Evolutionary conservation across 2,797 vertebrate species (phyloP).

Genomic region (Muscicapa comitata): DNA sequence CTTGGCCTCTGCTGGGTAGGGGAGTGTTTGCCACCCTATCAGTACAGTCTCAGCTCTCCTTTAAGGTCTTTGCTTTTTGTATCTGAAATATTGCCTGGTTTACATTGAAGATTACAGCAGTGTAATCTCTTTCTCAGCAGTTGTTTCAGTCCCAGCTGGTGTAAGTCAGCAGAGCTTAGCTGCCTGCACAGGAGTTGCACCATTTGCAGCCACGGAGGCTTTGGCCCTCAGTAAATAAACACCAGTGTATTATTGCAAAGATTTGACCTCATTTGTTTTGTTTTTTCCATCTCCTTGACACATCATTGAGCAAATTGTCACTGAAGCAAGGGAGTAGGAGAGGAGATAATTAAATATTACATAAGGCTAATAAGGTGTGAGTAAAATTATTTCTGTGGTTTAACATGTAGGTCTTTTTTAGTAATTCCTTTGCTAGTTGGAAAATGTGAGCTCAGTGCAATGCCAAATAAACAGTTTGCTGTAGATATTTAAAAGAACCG

Average conservation of each 20-base stretch:
- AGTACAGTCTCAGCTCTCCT: neutral
- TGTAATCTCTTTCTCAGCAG: neutral
- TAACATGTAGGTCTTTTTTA: neutral
- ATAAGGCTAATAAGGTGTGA: slow-evolving; percentile 22
- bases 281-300: neutral
- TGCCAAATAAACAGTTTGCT: slow-evolving; percentile 39
- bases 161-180: neutral
- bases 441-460: neutral
- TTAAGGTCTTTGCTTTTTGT: neutral
- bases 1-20: neutral
- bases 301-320: slow-evolving; percentile 32
- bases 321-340: slow-evolving; percentile 4
- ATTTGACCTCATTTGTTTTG: neutral
- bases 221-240: slow-evolving; percentile 6
- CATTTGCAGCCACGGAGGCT: neutral
- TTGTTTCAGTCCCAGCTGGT: neutral
- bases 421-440: slow-evolving; percentile 5
- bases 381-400: neutral
- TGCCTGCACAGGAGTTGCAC: neutral
- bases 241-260: neutral
- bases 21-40: neutral
- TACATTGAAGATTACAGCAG: neutral
- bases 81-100: neutral
- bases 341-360: slow-evolving; percentile 43
- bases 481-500: slow-evolving; percentile 38